These are phyloP conservation scores for Dioctria linearis DNA, from an alignment of 2,888 invertebrate genomes.

Conservation along the genomic window DNA sequence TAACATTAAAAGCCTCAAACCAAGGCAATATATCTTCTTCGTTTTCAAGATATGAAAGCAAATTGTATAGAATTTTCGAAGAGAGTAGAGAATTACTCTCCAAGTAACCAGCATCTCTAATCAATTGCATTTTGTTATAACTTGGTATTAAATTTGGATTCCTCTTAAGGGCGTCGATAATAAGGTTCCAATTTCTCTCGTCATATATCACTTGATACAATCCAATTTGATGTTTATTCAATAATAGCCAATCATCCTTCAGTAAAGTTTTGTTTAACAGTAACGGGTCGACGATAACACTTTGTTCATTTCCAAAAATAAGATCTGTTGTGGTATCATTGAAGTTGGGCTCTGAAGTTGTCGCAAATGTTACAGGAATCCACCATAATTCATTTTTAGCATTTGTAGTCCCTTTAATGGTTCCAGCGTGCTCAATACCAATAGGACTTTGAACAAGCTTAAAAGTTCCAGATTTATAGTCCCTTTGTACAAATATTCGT, in stretches of 20 bases:
- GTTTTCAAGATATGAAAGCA: constrained; percentile 7
- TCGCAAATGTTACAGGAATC: constrained; percentile 67
- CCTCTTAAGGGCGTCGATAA: constrained; percentile 76
- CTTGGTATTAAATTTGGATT: constrained; percentile 79
- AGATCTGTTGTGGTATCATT: constrained; percentile 64
- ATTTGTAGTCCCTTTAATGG: constrained; percentile 56
- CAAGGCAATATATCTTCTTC: constrained; percentile 17
- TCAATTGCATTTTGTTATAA: constrained; percentile 86
- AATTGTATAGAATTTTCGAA: not conserved
- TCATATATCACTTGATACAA: constrained; percentile 83
- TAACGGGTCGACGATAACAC: constrained; percentile 48
- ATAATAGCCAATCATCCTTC: constrained; percentile 65
- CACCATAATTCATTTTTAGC: constrained; percentile 63
- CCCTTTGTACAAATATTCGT: constrained; percentile 72
- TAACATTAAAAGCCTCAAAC: not conserved
- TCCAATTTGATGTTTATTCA: constrained; percentile 68
- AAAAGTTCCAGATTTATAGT: constrained; percentile 72
- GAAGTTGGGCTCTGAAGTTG: constrained; percentile 65
- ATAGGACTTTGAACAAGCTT: constrained; percentile 72
- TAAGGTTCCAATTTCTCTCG: constrained; percentile 76
- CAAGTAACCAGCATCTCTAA: constrained; percentile 79
- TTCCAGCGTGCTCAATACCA: constrained; percentile 40
- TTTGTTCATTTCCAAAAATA: constrained; percentile 61
- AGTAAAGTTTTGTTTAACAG: not conserved
- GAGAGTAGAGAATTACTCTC: not conserved